Evolutionary conservation across 2,113 vertebrate genomes (phyloP), one percentile per base, ranked within the genome.

Genomic region (Malaclemys terrapin): DNA sequence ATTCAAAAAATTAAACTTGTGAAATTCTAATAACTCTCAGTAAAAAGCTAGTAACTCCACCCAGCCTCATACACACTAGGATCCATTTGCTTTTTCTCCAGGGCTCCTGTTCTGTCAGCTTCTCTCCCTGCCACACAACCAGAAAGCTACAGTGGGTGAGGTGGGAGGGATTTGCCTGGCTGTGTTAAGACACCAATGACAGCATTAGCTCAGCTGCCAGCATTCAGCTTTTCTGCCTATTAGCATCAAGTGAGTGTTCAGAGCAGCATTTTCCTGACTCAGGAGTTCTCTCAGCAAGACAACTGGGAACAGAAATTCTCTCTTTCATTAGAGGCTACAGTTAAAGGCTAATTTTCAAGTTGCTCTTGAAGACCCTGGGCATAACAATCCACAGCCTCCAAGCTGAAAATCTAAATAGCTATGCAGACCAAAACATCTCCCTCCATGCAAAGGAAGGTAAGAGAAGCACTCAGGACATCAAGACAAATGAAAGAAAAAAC

Each of bases 91-190:
- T 96, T 93, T 76, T 91, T 85, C 65, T 93, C 59, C 95, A 95
- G 95, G 92, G 53, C 79, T 95, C 91, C 91, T 91, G 25, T 90
- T 93, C 90, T 86, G 75, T 78, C 69, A 85, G 7, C 45, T 80
- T 88, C 89, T 89, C 79, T 94, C 84, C 59, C 59, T 88, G 84
- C 91, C 90, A 92, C 76, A 80, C 78, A 93, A 94, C 95, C 95
- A 97, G 86, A 91, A 84, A 49, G 62, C 90, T 82, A 82, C 95
- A 96, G 86, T 84, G 89, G 84, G 80, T 83, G 93, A 89, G 50
- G 81, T 56, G 62, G 89, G 94, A 96, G 82, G 76, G 52, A 19
- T 84, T 35, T 94, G 89, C 87, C 94, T 88, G 85, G 19, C 42
- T 49, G 13, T 54, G 75, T 59, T 45, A 90, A 89, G 47, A 25